phyloP scores from a whole-genome alignment of 2,113 vertebrate species.

The Steatornis caripensis region DNA sequence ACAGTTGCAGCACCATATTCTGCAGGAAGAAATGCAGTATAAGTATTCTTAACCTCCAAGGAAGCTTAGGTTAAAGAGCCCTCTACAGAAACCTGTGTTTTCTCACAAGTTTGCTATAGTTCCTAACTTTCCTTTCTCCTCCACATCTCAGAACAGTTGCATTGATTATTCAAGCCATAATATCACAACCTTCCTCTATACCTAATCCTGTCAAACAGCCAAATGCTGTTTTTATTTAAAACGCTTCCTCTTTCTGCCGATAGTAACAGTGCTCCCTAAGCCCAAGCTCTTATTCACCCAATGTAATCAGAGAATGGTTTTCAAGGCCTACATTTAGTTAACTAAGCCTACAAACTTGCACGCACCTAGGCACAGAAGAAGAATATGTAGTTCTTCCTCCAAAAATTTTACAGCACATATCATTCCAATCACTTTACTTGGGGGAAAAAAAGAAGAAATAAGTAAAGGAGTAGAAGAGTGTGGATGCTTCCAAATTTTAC shows the following conservation, averaged over 20 bases:
- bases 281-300: not conserved
- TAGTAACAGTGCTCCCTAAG: not conserved
- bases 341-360: not conserved
- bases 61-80: not conserved
- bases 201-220: not conserved
- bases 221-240: not conserved
- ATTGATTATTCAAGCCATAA: not conserved
- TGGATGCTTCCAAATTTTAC: not conserved
- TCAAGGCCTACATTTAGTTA: not conserved
- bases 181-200: not conserved
- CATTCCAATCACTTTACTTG: not conserved
- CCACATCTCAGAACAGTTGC: not conserved
- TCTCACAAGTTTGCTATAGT: not conserved
- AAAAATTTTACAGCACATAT: not conserved
- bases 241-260: not conserved
- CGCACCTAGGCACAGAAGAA: not conserved
- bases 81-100: not conserved
- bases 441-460: no score
- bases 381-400: not conserved
- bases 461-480: not conserved
- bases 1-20: not conserved
- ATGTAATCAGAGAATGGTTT: not conserved
- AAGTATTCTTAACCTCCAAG: not conserved
- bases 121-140: not conserved
- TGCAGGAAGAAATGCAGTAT: not conserved